Conservation (phyloP, 2,888 invertebrate species). For the Mamestra brassicae region DNA sequence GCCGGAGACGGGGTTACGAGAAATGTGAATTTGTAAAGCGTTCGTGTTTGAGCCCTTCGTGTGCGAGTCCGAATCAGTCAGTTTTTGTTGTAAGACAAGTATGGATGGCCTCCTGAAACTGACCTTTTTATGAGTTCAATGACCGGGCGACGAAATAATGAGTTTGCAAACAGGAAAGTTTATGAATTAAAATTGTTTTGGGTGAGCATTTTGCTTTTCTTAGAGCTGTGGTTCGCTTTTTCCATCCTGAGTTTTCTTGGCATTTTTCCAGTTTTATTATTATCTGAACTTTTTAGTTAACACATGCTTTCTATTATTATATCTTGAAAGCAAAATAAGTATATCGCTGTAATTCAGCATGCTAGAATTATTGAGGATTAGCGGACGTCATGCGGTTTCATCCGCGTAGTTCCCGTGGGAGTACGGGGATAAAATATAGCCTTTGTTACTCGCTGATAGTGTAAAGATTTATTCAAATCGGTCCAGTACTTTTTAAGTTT, state of each 20-base stretch:
- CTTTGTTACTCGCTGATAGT: too few relatives aligned
- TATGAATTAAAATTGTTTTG: conserved; percentile 22
- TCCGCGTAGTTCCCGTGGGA: too few relatives aligned
- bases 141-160: conserved; percentile 2
- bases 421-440: too few relatives aligned
- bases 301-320: not conserved
- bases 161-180: conserved; percentile 10
- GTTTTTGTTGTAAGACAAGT: not conserved
- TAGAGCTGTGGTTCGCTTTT: not conserved
- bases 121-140: not conserved
- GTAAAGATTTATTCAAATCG: too few relatives aligned
- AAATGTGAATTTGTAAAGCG: too few relatives aligned
- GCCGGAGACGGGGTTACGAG: too few relatives aligned
- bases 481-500: too few relatives aligned
- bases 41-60: too few relatives aligned
- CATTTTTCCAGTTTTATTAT: not conserved
- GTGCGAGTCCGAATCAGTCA: not conserved
- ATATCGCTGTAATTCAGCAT: not conserved
- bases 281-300: not conserved
- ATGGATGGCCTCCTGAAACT: not conserved
- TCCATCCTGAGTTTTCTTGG: not conserved
- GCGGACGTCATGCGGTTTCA: too few relatives aligned
- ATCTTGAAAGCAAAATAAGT: not conserved
- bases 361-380: too few relatives aligned
- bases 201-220: not conserved